Percentiles rank a stretch among this genome's conserved stretches.
phyloP scores from a whole-genome alignment of 1,140 invertebrate genomes.

The Phocides pigmalion region DNA sequence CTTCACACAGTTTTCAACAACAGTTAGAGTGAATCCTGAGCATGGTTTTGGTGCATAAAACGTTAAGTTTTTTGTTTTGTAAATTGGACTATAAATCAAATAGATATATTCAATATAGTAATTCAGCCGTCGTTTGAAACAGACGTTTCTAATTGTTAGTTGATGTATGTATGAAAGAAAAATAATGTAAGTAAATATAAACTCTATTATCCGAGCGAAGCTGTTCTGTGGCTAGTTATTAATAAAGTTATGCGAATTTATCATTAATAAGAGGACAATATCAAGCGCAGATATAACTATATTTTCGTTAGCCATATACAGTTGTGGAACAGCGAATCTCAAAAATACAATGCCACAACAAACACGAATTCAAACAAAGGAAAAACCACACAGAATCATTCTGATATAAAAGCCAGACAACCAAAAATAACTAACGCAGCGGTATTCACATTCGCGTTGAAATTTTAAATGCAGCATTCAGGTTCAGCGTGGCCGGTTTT shows the following conservation, averaged over 20 bases:
- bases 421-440: slow-evolving; percentile 15
- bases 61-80: too few species aligned
- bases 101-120: too few species aligned
- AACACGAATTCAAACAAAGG: slow-evolving; percentile 10
- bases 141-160: too few species aligned
- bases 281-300: neutral
- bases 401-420: slow-evolving; percentile 18
- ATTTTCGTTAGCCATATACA: neutral
- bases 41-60: too few species aligned
- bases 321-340: neutral
- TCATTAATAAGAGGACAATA: neutral
- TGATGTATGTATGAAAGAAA: too few species aligned
- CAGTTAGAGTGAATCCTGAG: too few species aligned
- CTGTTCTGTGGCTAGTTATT: too few species aligned
- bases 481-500: slow-evolving; percentile 36
- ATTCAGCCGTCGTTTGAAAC: too few species aligned
- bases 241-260: neutral
- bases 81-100: too few species aligned
- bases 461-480: slow-evolving; percentile 45
- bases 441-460: slow-evolving; percentile 28
- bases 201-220: too few species aligned
- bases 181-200: too few species aligned
- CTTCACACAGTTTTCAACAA: too few species aligned
- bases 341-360: neutral
- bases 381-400: neutral